Evolutionary conservation across 2,113 vertebrate genomes (phyloP), one percentile per base, ranked within the genome.

Genomic region (Galeopterus variegatus): DNA sequence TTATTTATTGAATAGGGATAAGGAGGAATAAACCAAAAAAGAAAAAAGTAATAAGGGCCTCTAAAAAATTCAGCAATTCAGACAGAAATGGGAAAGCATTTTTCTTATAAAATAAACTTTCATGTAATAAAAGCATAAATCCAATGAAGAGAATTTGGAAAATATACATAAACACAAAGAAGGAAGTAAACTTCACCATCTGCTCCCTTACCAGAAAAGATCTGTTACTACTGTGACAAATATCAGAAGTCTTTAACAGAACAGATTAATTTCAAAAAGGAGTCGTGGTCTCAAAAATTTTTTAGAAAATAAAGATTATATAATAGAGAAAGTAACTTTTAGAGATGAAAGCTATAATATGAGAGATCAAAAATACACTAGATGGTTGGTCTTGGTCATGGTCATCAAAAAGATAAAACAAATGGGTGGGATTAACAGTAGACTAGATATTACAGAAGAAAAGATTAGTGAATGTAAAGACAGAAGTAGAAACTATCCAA

Each of bases 41-140:
- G 4, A 94, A 14, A 31, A 91, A 69, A 60, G 33, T 1, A 48
- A 70, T 31, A 84, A 50, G 12, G 31, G 13, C 24, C 54, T 94
- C 7, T 36, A n/a, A 70, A 84, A 84, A 52, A 45, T 60, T 52
- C n/a, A 90, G 23, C 11, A 50, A 88, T 75, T 26, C 3, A 50
- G 21, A 88, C 6, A 75, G 77, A 84, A 84, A 88, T 15, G 3
- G 56, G 48, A 70, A 93, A 90, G 17, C 5, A 31, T n/a, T 60
- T 84, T 96, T 80, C 60, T 83, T 88, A 45, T 41, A 90, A 90
- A 90, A 95, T 62, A n/a, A 92, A 75, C 21, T 79, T 67, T 83
- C 10, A 69, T 50, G 41, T 19, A 56, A 62, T 21, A 62, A 90
- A 69, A 80, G 23, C 11, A 75, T 72, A 73, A 69, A 80, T 87